Evolutionary conservation across 2,113 vertebrate genomes (phyloP).

Genomic region (Sander lucioperca): DNA sequence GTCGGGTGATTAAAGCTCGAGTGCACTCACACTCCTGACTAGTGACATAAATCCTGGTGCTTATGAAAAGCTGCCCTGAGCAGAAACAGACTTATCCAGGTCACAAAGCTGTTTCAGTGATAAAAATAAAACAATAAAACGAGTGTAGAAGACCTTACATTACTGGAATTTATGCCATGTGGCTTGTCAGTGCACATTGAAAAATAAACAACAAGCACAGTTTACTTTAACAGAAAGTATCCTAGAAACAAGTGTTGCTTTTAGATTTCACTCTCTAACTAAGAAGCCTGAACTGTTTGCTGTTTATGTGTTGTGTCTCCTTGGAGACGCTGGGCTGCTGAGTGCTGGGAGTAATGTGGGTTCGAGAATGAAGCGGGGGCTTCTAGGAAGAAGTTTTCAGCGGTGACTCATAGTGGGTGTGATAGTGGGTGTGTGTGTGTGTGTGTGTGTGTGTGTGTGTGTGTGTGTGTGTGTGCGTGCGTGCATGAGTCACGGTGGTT

Average conservation of each 20-base stretch:
- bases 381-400: constrained; percentile 41
- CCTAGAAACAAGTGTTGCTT: constrained; percentile 26
- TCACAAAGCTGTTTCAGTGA: not conserved
- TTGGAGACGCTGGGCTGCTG: constrained; percentile 35
- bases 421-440: not conserved
- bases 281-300: constrained; percentile 7
- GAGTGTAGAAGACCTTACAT: not conserved
- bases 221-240: not conserved
- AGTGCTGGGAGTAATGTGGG: constrained; percentile 49
- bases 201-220: not conserved
- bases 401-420: constrained; percentile 66
- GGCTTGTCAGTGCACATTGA: not conserved
- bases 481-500: constrained; percentile 59
- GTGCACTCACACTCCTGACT: not conserved
- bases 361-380: constrained; percentile 1
- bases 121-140: no score
- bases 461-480: no score
- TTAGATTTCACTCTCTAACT: not conserved
- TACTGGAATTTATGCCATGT: not conserved
- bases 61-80: not conserved
- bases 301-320: constrained; percentile 58
- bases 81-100: not conserved
- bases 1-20: not conserved
- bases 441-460: not conserved
- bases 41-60: not conserved